Evolutionary conservation across 30 jellyfish, hydroid and myxozoan genomes (phyloP).

Genomic region (Chironex yamaguchii): DNA sequence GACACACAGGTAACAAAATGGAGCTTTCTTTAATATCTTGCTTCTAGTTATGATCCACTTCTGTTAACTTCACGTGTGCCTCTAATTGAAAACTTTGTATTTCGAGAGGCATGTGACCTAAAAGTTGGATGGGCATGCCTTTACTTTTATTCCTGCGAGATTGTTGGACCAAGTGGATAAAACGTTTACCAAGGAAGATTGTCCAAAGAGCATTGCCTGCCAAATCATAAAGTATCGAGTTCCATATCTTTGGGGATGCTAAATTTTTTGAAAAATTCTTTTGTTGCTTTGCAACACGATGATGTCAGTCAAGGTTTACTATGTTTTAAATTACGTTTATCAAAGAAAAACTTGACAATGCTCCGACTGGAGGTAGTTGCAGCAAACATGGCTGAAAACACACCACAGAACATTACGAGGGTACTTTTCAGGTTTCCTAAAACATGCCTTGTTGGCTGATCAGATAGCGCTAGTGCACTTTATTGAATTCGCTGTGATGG

Average conservation of each 20-base stretch:
- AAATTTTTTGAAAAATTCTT: no score
- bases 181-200: no score
- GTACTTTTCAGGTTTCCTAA: constrained; percentile 35
- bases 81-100: background rate
- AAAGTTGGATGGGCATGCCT: background rate
- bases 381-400: background rate
- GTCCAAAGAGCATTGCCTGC: no score
- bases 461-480: constrained; percentile 69
- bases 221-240: no score
- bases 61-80: background rate
- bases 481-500: constrained; percentile 67
- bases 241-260: no score
- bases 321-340: background rate
- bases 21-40: no score
- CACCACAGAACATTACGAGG: background rate
- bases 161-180: no score
- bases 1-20: no score
- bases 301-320: no score
- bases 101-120: background rate
- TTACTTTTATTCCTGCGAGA: no score
- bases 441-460: constrained; percentile 20
- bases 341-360: background rate
- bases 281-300: no score
- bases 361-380: background rate
- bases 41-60: background rate